Conservation (phyloP, 2,113 vertebrate species). For the Vicugna pacos region DNA sequence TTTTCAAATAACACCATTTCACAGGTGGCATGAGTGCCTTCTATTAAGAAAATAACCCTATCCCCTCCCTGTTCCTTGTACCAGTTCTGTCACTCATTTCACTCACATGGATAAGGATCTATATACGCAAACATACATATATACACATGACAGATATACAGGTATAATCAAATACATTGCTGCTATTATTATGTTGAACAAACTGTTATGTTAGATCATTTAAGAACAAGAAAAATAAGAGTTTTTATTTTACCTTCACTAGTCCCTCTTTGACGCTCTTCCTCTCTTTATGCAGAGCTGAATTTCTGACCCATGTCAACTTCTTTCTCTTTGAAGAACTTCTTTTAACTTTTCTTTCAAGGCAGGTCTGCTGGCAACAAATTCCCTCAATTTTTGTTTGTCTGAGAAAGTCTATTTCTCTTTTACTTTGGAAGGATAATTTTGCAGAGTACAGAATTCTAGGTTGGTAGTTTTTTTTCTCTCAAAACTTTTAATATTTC, state of each 20-base stretch:
- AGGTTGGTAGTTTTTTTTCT: neutral
- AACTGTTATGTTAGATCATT: neutral
- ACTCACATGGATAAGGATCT: neutral
- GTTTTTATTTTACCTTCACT: neutral
- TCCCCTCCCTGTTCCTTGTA: neutral
- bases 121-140: neutral
- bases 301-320: neutral
- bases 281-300: neutral
- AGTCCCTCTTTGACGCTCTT: neutral
- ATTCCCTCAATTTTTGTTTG: neutral
- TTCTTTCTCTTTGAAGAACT: neutral
- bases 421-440: neutral
- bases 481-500: neutral
- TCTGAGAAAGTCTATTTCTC: neutral
- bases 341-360: neutral
- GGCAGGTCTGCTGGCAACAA: neutral
- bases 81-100: neutral
- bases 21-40: neutral
- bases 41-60: neutral
- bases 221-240: neutral
- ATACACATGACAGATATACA: neutral
- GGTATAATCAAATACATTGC: neutral
- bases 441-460: neutral
- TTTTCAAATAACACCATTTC: neutral
- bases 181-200: neutral